These are phyloP conservation scores for Trachelus iudaicus DNA, from an alignment of 2,888 invertebrate species.

Conservation along the genomic window DNA sequence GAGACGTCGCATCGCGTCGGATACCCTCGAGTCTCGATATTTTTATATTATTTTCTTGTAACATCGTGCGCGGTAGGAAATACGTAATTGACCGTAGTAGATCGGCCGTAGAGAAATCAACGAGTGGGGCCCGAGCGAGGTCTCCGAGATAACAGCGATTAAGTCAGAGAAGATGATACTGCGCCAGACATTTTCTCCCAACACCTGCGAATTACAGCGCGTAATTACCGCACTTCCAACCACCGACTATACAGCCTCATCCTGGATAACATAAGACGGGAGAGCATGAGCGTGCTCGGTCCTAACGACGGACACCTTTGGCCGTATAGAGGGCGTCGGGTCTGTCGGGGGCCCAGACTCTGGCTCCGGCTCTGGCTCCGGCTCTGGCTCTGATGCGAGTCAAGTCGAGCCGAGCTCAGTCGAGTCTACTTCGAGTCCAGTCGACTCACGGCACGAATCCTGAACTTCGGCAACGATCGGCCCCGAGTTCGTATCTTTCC, in stretches of 20 bases:
- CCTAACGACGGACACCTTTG: background rate
- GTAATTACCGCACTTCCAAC: slow-evolving; percentile 58
- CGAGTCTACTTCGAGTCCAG: background rate
- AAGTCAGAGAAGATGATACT: slow-evolving; percentile 58
- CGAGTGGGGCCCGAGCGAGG: background rate
- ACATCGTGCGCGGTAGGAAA: background rate
- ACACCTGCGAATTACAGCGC: slow-evolving; percentile 62
- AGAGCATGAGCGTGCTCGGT: background rate
- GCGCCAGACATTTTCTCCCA: slow-evolving; percentile 61
- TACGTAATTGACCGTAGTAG: background rate
- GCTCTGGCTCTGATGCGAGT: background rate
- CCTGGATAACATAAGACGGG: background rate
- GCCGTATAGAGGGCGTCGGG: background rate
- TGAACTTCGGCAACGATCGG: background rate
- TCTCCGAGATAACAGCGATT: slow-evolving; percentile 57
- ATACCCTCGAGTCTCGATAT: background rate
- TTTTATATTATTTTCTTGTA: background rate
- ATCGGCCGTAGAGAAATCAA: background rate
- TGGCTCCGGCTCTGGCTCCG: too few species aligned
- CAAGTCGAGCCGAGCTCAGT: background rate
- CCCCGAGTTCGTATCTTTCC: background rate
- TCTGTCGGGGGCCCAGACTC: background rate
- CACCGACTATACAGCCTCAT: background rate
- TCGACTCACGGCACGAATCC: background rate
- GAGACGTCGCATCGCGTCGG: background rate